Percentiles rank a stretch among this genome's conserved stretches.
phyloP scores from a whole-genome alignment of 1,140 invertebrate genomes.

The Saccostrea echinata region DNA sequence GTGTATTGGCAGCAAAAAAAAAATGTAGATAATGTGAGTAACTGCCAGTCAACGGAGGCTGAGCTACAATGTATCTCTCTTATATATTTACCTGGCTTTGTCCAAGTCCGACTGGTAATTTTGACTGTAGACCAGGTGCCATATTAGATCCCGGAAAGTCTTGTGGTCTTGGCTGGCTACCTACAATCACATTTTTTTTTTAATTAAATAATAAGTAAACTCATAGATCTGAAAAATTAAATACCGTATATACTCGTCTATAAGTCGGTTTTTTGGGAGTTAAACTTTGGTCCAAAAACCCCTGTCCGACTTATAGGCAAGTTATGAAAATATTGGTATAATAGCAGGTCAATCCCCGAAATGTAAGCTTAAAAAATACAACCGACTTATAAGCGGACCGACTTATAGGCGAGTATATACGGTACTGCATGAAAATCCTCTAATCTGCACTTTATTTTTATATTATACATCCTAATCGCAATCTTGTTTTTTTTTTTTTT shows the following conservation, averaged over 20 bases:
- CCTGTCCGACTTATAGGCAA: too few relatives aligned
- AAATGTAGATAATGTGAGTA: not conserved
- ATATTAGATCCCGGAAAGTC: constrained; percentile 96
- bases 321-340: too few relatives aligned
- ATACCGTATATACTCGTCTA: too few relatives aligned
- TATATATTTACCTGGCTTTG: constrained; percentile 87
- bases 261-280: too few relatives aligned
- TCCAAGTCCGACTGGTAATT: constrained; percentile 95
- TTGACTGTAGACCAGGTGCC: constrained; percentile 90
- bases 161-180: constrained; percentile 98
- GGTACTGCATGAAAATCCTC: too few relatives aligned
- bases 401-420: too few relatives aligned
- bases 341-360: too few relatives aligned
- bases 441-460: not conserved
- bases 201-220: too few relatives aligned
- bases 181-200: constrained; percentile 79
- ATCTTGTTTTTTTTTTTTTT: not conserved
- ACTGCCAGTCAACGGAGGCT: not conserved
- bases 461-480: not conserved
- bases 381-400: too few relatives aligned
- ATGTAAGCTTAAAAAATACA: too few relatives aligned
- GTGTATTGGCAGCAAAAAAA: not conserved
- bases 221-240: not conserved
- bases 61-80: not conserved
- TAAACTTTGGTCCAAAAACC: too few relatives aligned